These are phyloP conservation scores for Sympetrum striolatum DNA, from an alignment of 2,888 invertebrate genomes.

Conservation along the genomic window DNA sequence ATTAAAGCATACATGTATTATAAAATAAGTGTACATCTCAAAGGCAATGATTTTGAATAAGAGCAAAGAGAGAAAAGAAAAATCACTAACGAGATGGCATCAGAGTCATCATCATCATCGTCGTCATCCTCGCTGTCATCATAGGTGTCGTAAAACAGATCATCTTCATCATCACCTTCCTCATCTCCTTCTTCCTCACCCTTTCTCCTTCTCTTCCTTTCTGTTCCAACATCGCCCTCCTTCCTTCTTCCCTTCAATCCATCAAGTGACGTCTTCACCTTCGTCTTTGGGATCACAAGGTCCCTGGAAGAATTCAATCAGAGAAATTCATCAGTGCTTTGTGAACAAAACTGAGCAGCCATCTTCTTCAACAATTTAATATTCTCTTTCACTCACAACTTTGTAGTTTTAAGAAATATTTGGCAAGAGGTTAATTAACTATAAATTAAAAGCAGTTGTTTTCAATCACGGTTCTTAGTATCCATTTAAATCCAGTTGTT, in stretches of 20 bases:
- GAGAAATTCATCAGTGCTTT: too few relatives aligned
- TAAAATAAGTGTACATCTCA: too few relatives aligned
- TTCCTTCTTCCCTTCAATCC: constrained; percentile 51
- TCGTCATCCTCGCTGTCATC: constrained; percentile 72
- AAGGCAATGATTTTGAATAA: too few relatives aligned
- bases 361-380: too few relatives aligned
- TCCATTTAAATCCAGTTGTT: too few relatives aligned
- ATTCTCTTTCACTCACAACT: too few relatives aligned
- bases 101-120: constrained; percentile 62
- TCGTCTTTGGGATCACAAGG: constrained; percentile 65
- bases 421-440: too few relatives aligned
- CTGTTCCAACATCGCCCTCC: constrained; percentile 54
- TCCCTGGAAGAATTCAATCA: constrained; percentile 58
- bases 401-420: too few relatives aligned
- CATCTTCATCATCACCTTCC: constrained; percentile 69
- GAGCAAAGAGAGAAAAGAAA: not conserved
- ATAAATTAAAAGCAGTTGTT: too few relatives aligned
- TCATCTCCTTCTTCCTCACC: constrained; percentile 54
- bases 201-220: constrained; percentile 67
- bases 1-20: too few relatives aligned
- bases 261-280: constrained; percentile 61
- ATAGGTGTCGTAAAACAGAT: constrained; percentile 76
- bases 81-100: constrained; percentile 45
- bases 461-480: too few relatives aligned
- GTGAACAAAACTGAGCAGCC: too few relatives aligned